Percentiles rank a stretch among this genome's conserved stretches.
phyloP scores from a whole-genome alignment of 2,797 vertebrate species.

The Periophthalmus magnuspinnatus region DNA sequence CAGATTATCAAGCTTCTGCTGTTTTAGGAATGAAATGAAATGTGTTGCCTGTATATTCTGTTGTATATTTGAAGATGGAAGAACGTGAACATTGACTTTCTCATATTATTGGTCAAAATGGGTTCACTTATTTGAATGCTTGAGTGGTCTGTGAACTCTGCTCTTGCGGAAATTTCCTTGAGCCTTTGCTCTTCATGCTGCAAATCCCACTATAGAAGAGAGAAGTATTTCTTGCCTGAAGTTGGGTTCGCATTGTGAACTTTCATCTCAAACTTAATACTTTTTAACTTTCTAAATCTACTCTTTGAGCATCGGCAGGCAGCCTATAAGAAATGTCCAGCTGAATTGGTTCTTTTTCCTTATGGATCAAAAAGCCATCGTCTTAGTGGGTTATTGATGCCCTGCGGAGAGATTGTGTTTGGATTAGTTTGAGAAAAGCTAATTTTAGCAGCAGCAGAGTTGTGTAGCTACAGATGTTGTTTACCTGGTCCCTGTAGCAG shows the following conservation, averaged over 20 bases:
- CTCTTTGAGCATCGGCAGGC: conserved; percentile 12
- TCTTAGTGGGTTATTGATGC: conserved; percentile 17
- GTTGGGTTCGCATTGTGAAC: neutral
- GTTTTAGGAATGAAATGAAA: neutral
- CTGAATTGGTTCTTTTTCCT: conserved; percentile 17
- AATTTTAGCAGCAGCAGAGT: conserved; percentile 28
- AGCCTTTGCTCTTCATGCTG: neutral
- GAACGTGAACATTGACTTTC: neutral
- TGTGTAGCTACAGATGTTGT: conserved; percentile 40
- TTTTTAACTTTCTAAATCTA: conserved; percentile 3
- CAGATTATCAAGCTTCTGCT: conserved; percentile 21
- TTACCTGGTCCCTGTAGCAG: conserved; percentile 57
- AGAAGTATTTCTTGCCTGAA: conserved; percentile 9
- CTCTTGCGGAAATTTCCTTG: conserved; percentile 11
- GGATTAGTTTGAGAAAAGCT: conserved; percentile 48
- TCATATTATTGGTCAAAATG: neutral
- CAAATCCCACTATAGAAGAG: conserved; percentile 1
- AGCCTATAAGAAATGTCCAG: conserved; percentile 2
- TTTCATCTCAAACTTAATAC: neutral
- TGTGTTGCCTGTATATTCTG: neutral
- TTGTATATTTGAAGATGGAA: neutral
- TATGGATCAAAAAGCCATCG: conserved; percentile 19
- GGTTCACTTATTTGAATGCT: conserved; percentile 14
- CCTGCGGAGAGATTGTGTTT: conserved; percentile 33
- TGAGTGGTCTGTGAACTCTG: conserved; percentile 11